Evolutionary conservation across 1,140 invertebrate genomes (phyloP).

Genomic region (Sogatella furcifera): DNA sequence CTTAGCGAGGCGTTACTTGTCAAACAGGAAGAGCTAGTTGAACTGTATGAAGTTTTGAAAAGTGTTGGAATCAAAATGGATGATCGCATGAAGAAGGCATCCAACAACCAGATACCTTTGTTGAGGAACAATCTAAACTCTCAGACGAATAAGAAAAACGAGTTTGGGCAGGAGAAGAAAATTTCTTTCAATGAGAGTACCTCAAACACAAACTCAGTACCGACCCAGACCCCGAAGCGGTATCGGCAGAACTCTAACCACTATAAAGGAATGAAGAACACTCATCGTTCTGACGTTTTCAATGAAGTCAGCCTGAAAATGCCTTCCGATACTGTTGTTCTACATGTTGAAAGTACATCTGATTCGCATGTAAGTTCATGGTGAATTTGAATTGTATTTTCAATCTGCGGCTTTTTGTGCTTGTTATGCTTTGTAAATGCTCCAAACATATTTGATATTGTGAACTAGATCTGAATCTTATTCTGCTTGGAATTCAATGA

Average conservation of each 20-base stretch:
- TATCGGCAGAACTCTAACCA: background rate
- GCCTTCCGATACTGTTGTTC: background rate
- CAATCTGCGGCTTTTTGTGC: too few species aligned
- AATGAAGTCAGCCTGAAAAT: background rate
- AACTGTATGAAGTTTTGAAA: background rate
- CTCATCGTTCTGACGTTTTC: background rate
- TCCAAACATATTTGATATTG: too few species aligned
- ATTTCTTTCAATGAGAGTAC: background rate
- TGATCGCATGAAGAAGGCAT: background rate
- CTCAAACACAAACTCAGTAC: background rate
- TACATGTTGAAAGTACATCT: background rate
- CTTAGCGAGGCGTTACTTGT: background rate
- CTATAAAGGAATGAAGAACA: background rate
- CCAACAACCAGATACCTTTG: background rate
- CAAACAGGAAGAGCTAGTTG: background rate
- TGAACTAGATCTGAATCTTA: too few species aligned
- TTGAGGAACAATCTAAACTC: background rate
- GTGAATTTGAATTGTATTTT: too few species aligned
- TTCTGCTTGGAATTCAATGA: too few species aligned
- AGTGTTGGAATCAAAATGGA: background rate
- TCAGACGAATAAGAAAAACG: background rate
- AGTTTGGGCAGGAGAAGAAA: background rate
- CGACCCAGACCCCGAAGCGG: background rate
- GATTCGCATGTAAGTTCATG: background rate
- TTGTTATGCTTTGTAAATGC: too few species aligned